Evolutionary conservation across 2,888 invertebrate genomes (phyloP), one percentile per base, ranked within the genome.

Genomic region (Asteroscopus sphinx): DNA sequence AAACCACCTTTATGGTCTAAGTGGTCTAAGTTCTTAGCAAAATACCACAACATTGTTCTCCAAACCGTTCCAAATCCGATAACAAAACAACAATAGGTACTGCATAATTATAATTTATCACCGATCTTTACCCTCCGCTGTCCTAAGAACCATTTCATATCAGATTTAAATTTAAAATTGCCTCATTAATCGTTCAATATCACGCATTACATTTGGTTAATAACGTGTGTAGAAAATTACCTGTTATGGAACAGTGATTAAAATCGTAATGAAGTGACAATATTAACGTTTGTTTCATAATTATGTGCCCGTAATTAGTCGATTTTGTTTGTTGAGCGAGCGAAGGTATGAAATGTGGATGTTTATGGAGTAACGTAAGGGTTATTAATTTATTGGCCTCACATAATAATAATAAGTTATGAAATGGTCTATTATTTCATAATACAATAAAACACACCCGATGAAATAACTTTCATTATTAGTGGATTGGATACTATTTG

Each of bases 121-220:
- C 12, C 11, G 35, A 30, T 57, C 36, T 55, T 40, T 51, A 37
- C 16, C 35, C 54, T 16, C 58, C 28, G 11, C 11, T 44, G 37
- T 21, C 21, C 21, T 3, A 21, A 3, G 21, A 70, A 52, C 65
- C 74, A 66, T 73, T 73, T 74, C 68, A 68, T 80, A 84, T 85
- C 83, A 72, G 83, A 85, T 85, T 77, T 80, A 72, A n/a, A 80
- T 79, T 80, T 71, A 21, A 79, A 80, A 80, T 76, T 76, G 57
- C 59, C 46, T 63, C 63, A 67, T 73, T 77, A 70, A 77, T 76
- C 62, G 68, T 68, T 53, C 64, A 68, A 68, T 72, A 70, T 48
- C 73, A 67, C 68, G 68, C 67, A 46, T 57, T 46, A 61, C 47
- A 15, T 67, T 39, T 54, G 61, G 66, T 52, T 69, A 60, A 71